Evolutionary conservation across 2,888 invertebrate species (phyloP), one percentile per base, ranked within the genome.

Genomic region (Philereme vetulata): DNA sequence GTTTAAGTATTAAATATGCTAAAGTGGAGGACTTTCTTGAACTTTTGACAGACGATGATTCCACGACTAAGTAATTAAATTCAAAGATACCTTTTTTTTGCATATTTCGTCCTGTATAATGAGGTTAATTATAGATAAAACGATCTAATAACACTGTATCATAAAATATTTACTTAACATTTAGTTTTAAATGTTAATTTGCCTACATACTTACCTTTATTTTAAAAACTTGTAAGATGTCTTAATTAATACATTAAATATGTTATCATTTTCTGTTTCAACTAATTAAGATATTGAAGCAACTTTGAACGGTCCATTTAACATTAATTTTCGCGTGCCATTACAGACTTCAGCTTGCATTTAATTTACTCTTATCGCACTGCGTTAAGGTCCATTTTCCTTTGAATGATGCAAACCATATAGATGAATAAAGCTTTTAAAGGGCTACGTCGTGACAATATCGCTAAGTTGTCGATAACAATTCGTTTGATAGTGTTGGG

Each of bases 1-100:
- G 76, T 75, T 83, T 70, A 80, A 86, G 82, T 84, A 85, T 87
- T 84, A 76, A 87, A 75, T 72, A 47, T 65, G 64, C 62, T 64
- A 70, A 75, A 79, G 70, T 6, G 38, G 76, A 72, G 70, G 68
- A 74, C 56, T 71, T 75, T 72, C 74, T 76, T 82, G 76, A 81
- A 81, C 43, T 61, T 60, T 49, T 38, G 21, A 40, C 51, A 51
- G 40, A 52, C 36, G 44, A 44, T 21, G 44, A 36, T 49, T 36
- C 38, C 6, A 4, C 7, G 7, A 38, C 6, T 38, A 38, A 38
- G 7, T 38, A 38, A 38, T 38, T 38, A 38, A 38, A 8, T 8
- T 38, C 7, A 38, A 38, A 38, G 3, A 3, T 4, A 38, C 8
- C 5, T 4, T 4, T 38, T 6, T 38, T 38, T 38, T 38, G 38